These are phyloP conservation scores for Trichacis sp. DNA, from an alignment of 2,888 invertebrate genomes.

Conservation along the genomic window DNA sequence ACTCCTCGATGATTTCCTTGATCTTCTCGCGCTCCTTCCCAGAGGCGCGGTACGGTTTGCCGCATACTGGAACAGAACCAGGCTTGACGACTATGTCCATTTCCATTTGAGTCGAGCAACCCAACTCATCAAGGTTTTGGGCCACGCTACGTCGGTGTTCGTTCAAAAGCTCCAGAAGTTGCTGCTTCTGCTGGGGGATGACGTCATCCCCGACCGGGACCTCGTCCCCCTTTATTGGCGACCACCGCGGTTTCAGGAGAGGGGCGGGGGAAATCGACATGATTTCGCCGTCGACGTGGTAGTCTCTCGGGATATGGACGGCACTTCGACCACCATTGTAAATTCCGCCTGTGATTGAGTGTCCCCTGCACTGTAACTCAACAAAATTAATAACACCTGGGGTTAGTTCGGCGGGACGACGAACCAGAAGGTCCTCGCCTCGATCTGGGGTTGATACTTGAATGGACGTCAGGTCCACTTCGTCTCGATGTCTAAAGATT, in stretches of 20 bases:
- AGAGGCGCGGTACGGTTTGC: not conserved
- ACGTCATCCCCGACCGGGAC: not conserved
- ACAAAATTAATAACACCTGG: too few species aligned
- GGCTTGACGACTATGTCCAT: not conserved
- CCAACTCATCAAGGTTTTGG: not conserved
- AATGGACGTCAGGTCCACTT: not conserved
- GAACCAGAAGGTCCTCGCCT: too few species aligned
- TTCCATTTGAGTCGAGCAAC: not conserved
- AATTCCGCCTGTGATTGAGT: too few species aligned
- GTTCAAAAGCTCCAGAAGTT: not conserved
- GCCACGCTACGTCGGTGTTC: too few species aligned
- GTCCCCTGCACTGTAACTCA: too few species aligned
- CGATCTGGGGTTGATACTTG: not conserved
- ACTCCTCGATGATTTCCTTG: not conserved
- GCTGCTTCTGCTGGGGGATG: not conserved
- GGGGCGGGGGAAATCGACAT: too few species aligned
- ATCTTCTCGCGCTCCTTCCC: not conserved
- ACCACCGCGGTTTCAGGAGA: too few species aligned
- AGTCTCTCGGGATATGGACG: too few species aligned
- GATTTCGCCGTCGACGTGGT: too few species aligned
- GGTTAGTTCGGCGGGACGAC: too few species aligned
- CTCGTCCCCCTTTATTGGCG: too few species aligned
- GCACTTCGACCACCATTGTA: too few species aligned
- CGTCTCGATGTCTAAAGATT: not conserved
- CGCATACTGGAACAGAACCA: not conserved